A percentile compares a stretch with the other conserved stretches of the same genome.
Conservation (phyloP, 2,797 vertebrate species). For the Paedocypris micromegethes region DNA sequence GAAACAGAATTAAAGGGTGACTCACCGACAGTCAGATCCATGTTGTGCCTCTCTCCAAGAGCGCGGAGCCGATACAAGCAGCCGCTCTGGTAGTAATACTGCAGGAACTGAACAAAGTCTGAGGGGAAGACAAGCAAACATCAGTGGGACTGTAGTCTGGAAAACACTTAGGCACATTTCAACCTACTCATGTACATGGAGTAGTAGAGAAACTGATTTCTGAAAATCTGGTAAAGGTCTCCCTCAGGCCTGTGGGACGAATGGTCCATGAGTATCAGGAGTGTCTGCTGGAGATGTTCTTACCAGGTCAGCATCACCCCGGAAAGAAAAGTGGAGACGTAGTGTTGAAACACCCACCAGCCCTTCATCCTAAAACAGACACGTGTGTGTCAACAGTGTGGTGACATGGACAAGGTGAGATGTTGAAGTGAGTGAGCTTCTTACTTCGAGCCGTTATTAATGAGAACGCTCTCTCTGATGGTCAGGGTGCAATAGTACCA, state of each 20-base stretch:
- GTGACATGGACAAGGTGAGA: too few species aligned
- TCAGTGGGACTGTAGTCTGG: neutral
- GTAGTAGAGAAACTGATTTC: conserved; percentile 91
- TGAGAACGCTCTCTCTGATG: conserved; percentile 91
- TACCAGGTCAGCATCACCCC: conserved; percentile 97
- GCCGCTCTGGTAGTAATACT: conserved; percentile 97
- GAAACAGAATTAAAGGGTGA: neutral
- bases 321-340: conserved; percentile 90
- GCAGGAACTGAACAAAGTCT: conserved; percentile 96
- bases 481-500: conserved; percentile 99
- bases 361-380: conserved; percentile 84
- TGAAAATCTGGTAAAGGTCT: conserved; percentile 92
- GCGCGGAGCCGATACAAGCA: conserved; percentile 88
- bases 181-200: conserved; percentile 90
- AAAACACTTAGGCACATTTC: neutral
- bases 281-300: conserved; percentile 42
- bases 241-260: conserved; percentile 82
- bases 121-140: conserved; percentile 30
- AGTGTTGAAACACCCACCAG: conserved; percentile 98
- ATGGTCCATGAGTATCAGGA: neutral
- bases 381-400: too few species aligned
- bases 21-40: conserved; percentile 96
- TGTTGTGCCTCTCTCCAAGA: conserved; percentile 89
- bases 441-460: conserved; percentile 93
- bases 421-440: conserved; percentile 1